A percentile compares a stretch with the other conserved stretches of the same genome.
Conservation (phyloP, 2,797 vertebrate species). For the Spinus pinus region DNA sequence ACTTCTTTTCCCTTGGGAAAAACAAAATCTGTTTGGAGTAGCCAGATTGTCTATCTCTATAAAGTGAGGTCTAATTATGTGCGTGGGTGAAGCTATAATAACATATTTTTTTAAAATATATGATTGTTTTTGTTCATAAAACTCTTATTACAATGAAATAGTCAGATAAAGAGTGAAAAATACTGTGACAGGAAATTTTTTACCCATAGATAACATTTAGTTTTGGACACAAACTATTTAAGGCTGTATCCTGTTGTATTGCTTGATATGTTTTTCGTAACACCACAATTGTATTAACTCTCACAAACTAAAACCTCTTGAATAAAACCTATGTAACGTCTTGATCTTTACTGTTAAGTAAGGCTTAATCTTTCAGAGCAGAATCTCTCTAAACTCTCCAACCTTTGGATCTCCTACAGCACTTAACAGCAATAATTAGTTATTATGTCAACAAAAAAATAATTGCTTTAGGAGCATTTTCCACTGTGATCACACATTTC, state of each 20-base stretch:
- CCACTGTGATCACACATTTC: not conserved
- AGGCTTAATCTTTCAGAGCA: not conserved
- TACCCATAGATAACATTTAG: not conserved
- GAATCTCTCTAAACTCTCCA: not conserved
- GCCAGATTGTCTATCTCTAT: constrained; percentile 42
- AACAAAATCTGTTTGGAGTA: not conserved
- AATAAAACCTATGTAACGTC: not conserved
- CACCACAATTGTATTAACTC: not conserved
- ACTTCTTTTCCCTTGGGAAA: constrained; percentile 55
- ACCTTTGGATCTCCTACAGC: not conserved
- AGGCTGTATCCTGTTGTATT: not conserved
- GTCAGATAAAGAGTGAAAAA: constrained; percentile 17
- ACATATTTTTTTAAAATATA: constrained; percentile 19
- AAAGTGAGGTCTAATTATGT: constrained; percentile 44
- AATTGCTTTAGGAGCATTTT: not conserved
- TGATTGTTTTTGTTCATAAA: constrained; percentile 1
- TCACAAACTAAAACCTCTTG: not conserved
- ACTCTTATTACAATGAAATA: not conserved
- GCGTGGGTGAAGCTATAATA: constrained; percentile 46
- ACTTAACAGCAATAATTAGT: not conserved
- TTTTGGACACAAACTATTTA: not conserved
- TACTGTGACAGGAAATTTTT: not conserved
- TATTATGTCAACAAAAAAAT: not conserved
- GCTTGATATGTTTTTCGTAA: not conserved
- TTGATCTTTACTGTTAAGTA: not conserved